Evolutionary conservation across 2,888 invertebrate species (phyloP).

Genomic region (Diplazon laetatorius): DNA sequence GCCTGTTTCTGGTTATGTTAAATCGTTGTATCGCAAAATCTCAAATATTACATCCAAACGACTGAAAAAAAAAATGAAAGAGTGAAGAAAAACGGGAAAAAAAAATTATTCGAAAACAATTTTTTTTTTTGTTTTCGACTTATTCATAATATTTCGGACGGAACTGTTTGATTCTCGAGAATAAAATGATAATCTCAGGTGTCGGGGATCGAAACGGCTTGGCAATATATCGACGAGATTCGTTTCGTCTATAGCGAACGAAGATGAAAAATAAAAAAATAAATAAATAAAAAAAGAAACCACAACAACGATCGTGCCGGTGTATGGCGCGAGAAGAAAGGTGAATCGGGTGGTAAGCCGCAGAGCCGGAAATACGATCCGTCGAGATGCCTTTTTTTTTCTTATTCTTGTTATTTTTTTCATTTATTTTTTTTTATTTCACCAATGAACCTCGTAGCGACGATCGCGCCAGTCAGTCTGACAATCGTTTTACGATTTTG

Average conservation of each 20-base stretch:
- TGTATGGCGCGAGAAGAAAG: conserved; percentile 7
- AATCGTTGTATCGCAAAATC: too few relatives aligned
- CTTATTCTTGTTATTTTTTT: not conserved
- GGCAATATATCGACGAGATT: not conserved
- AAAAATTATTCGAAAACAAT: too few relatives aligned
- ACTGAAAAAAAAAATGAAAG: too few relatives aligned
- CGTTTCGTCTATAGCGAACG: too few relatives aligned
- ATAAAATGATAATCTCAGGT: too few relatives aligned
- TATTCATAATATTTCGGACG: not conserved
- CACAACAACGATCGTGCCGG: conserved; percentile 29
- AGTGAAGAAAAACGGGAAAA: too few relatives aligned
- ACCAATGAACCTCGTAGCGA: conserved; percentile 3
- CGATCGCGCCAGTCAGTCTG: not conserved
- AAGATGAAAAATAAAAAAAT: not conserved
- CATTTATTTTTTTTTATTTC: conserved; percentile 4
- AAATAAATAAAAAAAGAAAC: conserved; percentile 7
- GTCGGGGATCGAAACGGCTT: not conserved
- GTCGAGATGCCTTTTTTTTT: conserved; percentile 1
- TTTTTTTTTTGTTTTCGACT: not conserved
- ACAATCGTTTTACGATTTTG: conserved; percentile 57
- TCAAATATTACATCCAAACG: too few relatives aligned
- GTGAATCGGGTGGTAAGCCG: conserved; percentile 43
- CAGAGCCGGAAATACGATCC: conserved; percentile 58
- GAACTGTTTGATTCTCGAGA: too few relatives aligned
- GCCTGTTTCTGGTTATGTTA: too few relatives aligned